A percentile compares a stretch with the other conserved stretches of the same genome.
Evolutionary conservation across 2,888 invertebrate species (phyloP).

Genomic region (Polydesmus complanatus): DNA sequence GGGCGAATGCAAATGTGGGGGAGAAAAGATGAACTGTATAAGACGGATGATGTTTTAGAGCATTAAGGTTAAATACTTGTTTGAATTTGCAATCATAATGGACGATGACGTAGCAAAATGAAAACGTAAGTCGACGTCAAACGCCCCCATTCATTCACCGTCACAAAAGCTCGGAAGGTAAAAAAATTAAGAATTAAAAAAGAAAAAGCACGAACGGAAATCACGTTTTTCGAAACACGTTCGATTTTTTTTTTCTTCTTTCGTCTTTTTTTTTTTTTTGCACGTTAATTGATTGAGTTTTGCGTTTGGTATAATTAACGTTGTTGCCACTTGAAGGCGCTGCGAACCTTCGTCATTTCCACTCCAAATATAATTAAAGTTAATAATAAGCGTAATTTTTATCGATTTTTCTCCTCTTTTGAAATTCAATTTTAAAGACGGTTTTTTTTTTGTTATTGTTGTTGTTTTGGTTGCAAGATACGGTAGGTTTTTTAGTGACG

Average conservation of each 20-base stretch:
- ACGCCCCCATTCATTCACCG: neutral
- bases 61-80: conserved; percentile 14
- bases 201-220: neutral
- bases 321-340: too few species aligned
- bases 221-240: neutral
- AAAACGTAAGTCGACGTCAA: conserved; percentile 6
- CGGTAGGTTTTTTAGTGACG: too few species aligned
- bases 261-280: too few species aligned
- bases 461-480: neutral
- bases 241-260: neutral
- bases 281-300: too few species aligned
- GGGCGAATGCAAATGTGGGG: neutral
- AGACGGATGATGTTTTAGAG: conserved; percentile 12
- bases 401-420: neutral
- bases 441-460: neutral
- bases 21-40: neutral
- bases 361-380: neutral
- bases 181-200: neutral
- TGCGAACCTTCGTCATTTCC: too few species aligned
- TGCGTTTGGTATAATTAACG: too few species aligned
- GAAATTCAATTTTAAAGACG: neutral
- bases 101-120: conserved; percentile 13
- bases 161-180: neutral
- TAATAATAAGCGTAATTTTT: neutral
- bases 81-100: conserved; percentile 13